Evolutionary conservation across 1,140 invertebrate genomes (phyloP).

Genomic region (Drosophila pallidifrons): DNA sequence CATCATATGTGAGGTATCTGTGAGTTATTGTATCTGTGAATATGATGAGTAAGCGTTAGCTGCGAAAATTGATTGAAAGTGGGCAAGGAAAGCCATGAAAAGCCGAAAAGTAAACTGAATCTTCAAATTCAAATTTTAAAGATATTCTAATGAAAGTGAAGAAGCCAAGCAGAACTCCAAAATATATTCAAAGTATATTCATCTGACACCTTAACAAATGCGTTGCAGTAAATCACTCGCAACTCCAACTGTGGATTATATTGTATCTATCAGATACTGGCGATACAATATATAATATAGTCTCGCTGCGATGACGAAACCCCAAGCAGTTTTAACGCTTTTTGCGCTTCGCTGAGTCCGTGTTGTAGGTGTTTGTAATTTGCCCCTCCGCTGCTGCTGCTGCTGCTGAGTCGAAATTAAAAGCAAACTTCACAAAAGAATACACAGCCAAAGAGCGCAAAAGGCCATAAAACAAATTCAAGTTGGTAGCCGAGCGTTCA

Average conservation of each 20-base stretch:
- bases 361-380: slow-evolving; percentile 70
- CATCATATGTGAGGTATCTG: slow-evolving; percentile 51
- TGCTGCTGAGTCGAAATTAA: slow-evolving; percentile 55
- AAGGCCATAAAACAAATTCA: slow-evolving; percentile 61
- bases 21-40: slow-evolving; percentile 67
- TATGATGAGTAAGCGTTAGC: slow-evolving; percentile 72
- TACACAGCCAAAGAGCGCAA: slow-evolving; percentile 25
- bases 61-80: slow-evolving; percentile 60
- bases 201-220: slow-evolving; percentile 37
- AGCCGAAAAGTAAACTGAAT: slow-evolving; percentile 11
- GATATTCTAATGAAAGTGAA: slow-evolving; percentile 20
- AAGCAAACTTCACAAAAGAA: slow-evolving; percentile 53
- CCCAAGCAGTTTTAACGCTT: slow-evolving; percentile 71
- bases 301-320: slow-evolving; percentile 66
- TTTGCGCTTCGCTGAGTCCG: slow-evolving; percentile 73
- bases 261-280: slow-evolving; percentile 17
- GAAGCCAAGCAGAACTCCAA: slow-evolving; percentile 1
- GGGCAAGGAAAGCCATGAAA: slow-evolving; percentile 32
- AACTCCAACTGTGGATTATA: slow-evolving; percentile 14
- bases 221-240: slow-evolving; percentile 38
- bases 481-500: slow-evolving; percentile 63
- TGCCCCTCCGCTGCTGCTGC: slow-evolving; percentile 14
- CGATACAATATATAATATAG: not conserved
- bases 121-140: not conserved
- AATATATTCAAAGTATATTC: no score